These are phyloP conservation scores for Atta colombica DNA, from an alignment of 1,140 invertebrate genomes.

Conservation along the genomic window DNA sequence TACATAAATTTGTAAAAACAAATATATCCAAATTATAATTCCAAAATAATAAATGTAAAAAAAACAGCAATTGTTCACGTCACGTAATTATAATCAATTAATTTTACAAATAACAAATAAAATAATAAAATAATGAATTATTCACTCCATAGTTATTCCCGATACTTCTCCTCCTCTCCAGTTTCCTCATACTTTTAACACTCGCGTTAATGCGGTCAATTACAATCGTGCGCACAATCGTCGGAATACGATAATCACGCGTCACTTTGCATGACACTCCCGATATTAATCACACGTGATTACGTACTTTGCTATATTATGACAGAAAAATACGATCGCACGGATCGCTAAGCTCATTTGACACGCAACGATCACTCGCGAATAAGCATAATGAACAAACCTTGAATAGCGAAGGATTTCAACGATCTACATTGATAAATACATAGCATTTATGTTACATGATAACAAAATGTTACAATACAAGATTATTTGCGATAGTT, in stretches of 20 bases:
- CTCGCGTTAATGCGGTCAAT: conserved; percentile 11
- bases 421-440: neutral
- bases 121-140: neutral
- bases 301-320: neutral
- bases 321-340: neutral
- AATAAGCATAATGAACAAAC: neutral
- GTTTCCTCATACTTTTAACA: neutral
- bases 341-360: neutral
- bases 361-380: neutral
- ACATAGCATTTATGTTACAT: neutral
- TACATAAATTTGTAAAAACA: neutral
- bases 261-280: conserved; percentile 3
- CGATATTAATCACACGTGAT: conserved; percentile 15
- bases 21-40: neutral
- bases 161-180: neutral
- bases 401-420: neutral
- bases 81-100: neutral
- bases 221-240: neutral
- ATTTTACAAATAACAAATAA: neutral
- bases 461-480: neutral
- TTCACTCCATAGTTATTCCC: neutral
- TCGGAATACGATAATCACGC: neutral
- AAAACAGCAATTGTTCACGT: neutral
- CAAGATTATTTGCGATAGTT: neutral
- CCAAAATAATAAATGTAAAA: conserved; percentile 2